phyloP scores from a whole-genome alignment of 2,797 vertebrate species.

The Phalloptychus januarius region DNA sequence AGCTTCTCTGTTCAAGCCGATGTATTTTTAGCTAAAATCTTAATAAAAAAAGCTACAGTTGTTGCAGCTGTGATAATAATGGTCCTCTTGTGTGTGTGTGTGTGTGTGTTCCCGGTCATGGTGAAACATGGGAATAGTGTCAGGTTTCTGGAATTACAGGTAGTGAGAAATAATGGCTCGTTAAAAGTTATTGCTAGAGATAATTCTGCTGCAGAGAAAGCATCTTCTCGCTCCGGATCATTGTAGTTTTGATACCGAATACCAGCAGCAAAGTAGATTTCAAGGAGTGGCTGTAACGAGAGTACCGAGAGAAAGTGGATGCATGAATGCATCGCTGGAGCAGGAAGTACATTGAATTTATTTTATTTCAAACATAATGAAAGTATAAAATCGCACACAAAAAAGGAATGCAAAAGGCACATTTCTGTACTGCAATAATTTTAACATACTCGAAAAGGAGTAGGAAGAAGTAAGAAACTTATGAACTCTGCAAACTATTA shows the following conservation, averaged over 20 bases:
- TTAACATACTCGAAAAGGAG: too few species aligned
- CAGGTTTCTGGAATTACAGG: conserved; percentile 25
- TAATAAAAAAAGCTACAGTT: neutral
- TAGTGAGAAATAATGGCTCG: conserved; percentile 48
- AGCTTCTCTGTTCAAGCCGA: neutral
- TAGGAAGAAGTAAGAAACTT: too few species aligned
- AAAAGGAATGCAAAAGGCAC: too few species aligned
- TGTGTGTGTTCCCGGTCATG: conserved; percentile 6
- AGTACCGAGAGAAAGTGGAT: neutral
- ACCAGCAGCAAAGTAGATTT: conserved; percentile 2
- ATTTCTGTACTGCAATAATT: too few species aligned
- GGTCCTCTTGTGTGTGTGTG: neutral
- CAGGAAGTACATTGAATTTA: neutral
- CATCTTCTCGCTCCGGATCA: neutral
- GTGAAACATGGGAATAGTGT: conserved; percentile 33
- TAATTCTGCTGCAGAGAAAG: conserved; percentile 18
- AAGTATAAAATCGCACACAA: too few species aligned
- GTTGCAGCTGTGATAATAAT: neutral
- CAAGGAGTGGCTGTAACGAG: conserved; percentile 9
- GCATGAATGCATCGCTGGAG: conserved; percentile 1
- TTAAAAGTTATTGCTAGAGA: conserved; percentile 21
- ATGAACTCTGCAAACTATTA: too few species aligned
- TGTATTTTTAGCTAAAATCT: neutral
- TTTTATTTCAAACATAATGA: too few species aligned
- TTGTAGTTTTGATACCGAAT: neutral